These are phyloP conservation scores for Sminthurides aquaticus DNA, from an alignment of 2,888 invertebrate genomes.

Conservation along the genomic window DNA sequence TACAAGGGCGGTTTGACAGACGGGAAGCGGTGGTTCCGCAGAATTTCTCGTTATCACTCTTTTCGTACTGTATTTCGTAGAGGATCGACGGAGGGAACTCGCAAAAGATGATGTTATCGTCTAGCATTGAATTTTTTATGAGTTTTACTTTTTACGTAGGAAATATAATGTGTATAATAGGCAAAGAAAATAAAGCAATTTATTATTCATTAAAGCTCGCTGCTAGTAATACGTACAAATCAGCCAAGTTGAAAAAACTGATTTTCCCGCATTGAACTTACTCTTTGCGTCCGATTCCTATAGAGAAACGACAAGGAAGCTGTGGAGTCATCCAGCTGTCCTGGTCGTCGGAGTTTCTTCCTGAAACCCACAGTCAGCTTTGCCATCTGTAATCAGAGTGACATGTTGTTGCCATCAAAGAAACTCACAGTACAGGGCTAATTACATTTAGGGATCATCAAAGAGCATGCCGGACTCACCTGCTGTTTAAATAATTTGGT, in stretches of 20 bases:
- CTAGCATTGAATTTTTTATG: slow-evolving; percentile 15
- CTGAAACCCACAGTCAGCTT: slow-evolving; percentile 35
- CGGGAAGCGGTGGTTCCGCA: background rate
- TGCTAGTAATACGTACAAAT: too few species aligned
- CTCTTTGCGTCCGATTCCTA: slow-evolving; percentile 33
- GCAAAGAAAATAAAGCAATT: too few species aligned
- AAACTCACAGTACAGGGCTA: too few species aligned
- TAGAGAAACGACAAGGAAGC: slow-evolving; percentile 36
- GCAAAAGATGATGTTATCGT: slow-evolving; percentile 25
- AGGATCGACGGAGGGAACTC: slow-evolving; percentile 18
- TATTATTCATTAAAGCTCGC: too few species aligned
- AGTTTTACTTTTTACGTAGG: too few species aligned
- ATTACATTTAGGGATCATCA: too few species aligned
- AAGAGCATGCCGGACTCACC: slow-evolving; percentile 46
- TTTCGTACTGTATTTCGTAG: slow-evolving; percentile 10
- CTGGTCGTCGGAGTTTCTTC: slow-evolving; percentile 30
- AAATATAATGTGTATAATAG: too few species aligned
- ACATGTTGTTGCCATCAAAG: background rate
- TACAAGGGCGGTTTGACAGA: background rate
- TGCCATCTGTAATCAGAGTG: slow-evolving; percentile 29
- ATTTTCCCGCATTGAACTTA: slow-evolving; percentile 11
- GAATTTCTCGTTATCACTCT: slow-evolving; percentile 1
- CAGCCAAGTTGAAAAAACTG: background rate
- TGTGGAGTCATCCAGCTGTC: slow-evolving; percentile 32
- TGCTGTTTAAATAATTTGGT: slow-evolving; percentile 57